These are phyloP conservation scores for Abscondita cerata DNA, from an alignment of 2,888 invertebrate species.

Conservation along the genomic window DNA sequence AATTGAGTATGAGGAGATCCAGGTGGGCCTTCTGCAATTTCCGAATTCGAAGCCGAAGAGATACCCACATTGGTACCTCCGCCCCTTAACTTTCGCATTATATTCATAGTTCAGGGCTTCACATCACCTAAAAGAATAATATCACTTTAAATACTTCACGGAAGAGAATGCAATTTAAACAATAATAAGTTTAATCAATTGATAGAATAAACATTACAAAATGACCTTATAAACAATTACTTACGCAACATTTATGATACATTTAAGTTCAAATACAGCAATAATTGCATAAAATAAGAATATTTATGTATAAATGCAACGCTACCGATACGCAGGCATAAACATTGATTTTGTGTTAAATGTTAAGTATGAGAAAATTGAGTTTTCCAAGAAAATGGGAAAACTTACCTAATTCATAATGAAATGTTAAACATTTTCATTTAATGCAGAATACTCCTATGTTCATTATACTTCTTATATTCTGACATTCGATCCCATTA, in stretches of 20 bases:
- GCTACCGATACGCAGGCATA: slow-evolving; percentile 24
- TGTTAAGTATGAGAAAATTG: slow-evolving; percentile 19
- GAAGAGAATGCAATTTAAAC: too few relatives aligned
- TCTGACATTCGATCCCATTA: slow-evolving; percentile 9
- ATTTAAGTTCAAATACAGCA: neutral
- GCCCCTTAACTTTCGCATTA: slow-evolving; percentile 89
- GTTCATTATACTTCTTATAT: slow-evolving; percentile 7
- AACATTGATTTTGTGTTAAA: slow-evolving; percentile 35
- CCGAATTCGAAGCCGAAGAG: slow-evolving; percentile 60
- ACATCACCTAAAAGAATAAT: slow-evolving; percentile 11
- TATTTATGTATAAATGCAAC: slow-evolving; percentile 25
- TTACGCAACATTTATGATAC: too few relatives aligned
- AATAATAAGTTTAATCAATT: too few relatives aligned
- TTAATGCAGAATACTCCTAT: slow-evolving; percentile 33
- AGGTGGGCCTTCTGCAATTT: slow-evolving; percentile 66
- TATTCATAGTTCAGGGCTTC: slow-evolving; percentile 71
- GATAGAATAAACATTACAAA: too few relatives aligned
- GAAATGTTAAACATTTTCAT: slow-evolving; percentile 21
- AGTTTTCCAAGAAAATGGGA: neutral
- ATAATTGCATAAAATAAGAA: slow-evolving; percentile 8
- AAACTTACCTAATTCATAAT: slow-evolving; percentile 16
- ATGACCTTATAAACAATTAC: too few relatives aligned
- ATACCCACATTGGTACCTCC: slow-evolving; percentile 62
- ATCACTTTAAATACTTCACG: neutral
- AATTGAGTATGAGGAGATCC: slow-evolving; percentile 84